A percentile compares a stretch with the other conserved stretches of the same genome.
These are phyloP conservation scores for Drosophila parabipectinata DNA, from an alignment of 1,140 invertebrate species.

Conservation along the genomic window DNA sequence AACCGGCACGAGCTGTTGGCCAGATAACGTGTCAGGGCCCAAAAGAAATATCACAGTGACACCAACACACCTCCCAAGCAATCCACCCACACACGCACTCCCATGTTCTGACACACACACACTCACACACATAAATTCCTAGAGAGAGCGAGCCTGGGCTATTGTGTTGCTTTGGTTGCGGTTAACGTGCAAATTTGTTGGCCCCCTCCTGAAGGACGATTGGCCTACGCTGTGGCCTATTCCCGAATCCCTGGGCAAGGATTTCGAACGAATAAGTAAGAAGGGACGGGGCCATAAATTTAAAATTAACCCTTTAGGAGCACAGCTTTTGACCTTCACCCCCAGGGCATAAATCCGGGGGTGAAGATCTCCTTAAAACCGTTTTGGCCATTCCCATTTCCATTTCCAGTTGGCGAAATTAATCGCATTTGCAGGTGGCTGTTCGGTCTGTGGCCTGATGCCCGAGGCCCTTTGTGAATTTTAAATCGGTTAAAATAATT, in stretches of 20 bases:
- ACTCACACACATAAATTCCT: constrained; percentile 30
- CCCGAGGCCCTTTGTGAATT: constrained; percentile 19
- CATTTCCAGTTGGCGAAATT: constrained; percentile 21
- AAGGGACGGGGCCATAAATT: constrained; percentile 71
- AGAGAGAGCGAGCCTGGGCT: constrained; percentile 9
- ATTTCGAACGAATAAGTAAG: constrained; percentile 48
- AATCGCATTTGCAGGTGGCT: constrained; percentile 43
- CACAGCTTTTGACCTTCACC: constrained; percentile 66
- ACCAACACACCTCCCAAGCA: constrained; percentile 42
- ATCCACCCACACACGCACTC: constrained; percentile 19
- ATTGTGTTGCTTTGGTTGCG: constrained; percentile 53
- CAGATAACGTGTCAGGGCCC: constrained; percentile 65
- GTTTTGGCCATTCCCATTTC: background rate
- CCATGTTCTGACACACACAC: constrained; percentile 4
- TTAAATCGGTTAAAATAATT: constrained; percentile 41
- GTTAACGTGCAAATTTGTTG: constrained; percentile 70
- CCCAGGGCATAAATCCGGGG: constrained; percentile 20
- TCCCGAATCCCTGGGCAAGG: constrained; percentile 44
- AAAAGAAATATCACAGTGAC: constrained; percentile 72
- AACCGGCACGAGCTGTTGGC: constrained; percentile 38
- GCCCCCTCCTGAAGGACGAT: constrained; percentile 33
- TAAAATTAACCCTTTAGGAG: constrained; percentile 81
- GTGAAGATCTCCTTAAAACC: constrained; percentile 21
- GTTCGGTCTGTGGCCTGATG: background rate
- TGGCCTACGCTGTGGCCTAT: constrained; percentile 51